phyloP scores from a whole-genome alignment of 2,888 invertebrate species.

The Zaprionus lineosus region DNA sequence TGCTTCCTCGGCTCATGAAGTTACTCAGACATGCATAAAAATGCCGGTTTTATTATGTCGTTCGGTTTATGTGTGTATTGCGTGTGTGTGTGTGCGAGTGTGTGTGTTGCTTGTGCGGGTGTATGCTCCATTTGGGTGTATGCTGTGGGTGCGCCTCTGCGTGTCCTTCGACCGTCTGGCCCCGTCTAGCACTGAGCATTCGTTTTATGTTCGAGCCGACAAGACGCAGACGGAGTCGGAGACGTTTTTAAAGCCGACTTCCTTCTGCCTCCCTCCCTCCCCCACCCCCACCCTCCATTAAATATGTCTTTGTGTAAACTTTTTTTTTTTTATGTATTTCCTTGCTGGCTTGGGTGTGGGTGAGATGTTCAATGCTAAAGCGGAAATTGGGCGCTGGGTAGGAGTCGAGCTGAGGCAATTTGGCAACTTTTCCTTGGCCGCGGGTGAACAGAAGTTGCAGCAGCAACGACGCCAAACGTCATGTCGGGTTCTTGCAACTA shows the following conservation, averaged over 20 bases:
- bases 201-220: constrained; percentile 22
- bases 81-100: constrained; percentile 6
- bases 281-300: neutral
- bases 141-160: constrained; percentile 47
- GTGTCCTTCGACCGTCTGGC: constrained; percentile 59
- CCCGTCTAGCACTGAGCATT: constrained; percentile 41
- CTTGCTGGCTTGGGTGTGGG: constrained; percentile 10
- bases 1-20: constrained; percentile 64
- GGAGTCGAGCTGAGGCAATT: constrained; percentile 57
- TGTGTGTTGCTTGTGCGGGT: constrained; percentile 6
- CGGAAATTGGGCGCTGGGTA: too few relatives aligned
- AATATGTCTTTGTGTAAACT: constrained; percentile 25
- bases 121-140: neutral
- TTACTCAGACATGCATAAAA: constrained; percentile 78
- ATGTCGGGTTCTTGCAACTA: constrained; percentile 27
- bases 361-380: too few relatives aligned
- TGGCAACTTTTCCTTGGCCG: constrained; percentile 31
- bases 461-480: constrained; percentile 35
- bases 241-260: constrained; percentile 46
- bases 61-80: constrained; percentile 45
- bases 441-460: constrained; percentile 17
- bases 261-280: neutral
- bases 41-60: constrained; percentile 78
- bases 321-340: constrained; percentile 7
- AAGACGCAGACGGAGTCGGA: constrained; percentile 40